These are phyloP conservation scores for Flexamia atlantica DNA, from an alignment of 2,888 invertebrate species.

Conservation along the genomic window DNA sequence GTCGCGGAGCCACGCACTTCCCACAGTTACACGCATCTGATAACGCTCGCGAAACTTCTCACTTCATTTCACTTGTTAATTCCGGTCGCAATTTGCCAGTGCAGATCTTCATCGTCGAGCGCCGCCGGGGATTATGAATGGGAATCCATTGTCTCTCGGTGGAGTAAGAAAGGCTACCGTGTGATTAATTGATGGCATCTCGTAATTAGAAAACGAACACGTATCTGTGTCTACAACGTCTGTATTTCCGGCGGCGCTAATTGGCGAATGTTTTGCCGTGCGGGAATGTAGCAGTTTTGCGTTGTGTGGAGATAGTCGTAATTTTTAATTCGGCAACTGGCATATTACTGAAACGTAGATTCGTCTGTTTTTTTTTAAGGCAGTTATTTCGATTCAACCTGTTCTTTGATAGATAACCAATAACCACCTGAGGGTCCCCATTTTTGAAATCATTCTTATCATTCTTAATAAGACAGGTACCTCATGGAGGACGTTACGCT, in stretches of 20 bases:
- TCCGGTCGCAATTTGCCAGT: constrained; percentile 4
- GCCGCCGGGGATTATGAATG: constrained; percentile 15
- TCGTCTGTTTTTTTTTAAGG: no score
- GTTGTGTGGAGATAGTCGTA: no score
- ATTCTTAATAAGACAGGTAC: no score
- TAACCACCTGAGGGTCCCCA: no score
- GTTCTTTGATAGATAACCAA: no score
- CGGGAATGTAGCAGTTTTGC: background rate
- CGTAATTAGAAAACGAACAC: constrained; percentile 29
- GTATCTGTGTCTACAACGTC: constrained; percentile 13
- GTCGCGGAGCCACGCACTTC: constrained; percentile 29
- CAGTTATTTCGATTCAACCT: no score
- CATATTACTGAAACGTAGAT: no score
- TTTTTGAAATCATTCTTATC: no score
- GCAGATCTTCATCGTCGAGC: background rate
- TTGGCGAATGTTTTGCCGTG: background rate
- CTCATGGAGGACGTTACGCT: no score
- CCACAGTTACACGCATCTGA: constrained; percentile 37
- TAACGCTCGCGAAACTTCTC: constrained; percentile 28
- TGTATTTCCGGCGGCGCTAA: constrained; percentile 22
- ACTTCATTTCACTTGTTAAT: constrained; percentile 55
- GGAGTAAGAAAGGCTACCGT: background rate
- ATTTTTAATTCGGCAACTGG: no score
- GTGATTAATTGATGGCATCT: constrained; percentile 35
- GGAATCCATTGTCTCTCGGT: background rate